Evolutionary conservation across 2,888 invertebrate genomes (phyloP).

Genomic region (Disparrhopalites patrizii): DNA sequence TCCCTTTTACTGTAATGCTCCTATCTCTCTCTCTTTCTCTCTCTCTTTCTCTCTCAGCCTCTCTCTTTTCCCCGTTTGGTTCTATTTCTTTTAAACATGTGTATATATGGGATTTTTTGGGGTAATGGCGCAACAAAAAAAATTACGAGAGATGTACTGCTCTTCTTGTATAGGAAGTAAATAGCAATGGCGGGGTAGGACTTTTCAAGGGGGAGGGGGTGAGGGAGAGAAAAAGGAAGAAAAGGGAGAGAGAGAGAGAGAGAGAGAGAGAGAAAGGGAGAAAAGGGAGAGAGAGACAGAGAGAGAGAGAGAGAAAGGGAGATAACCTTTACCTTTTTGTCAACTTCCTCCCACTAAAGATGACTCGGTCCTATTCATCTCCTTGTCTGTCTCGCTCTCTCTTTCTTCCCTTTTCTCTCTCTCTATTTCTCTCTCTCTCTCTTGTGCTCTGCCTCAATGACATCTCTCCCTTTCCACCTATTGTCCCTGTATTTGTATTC

Average conservation of each 20-base stretch:
- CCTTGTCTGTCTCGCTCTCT: no score
- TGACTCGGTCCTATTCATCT: constrained; percentile 3
- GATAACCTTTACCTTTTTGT: constrained; percentile 36
- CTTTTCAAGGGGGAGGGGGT: background rate
- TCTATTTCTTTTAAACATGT: background rate
- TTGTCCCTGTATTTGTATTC: constrained; percentile 27
- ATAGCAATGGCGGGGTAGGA: background rate
- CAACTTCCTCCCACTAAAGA: constrained; percentile 23
- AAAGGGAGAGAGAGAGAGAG: background rate
- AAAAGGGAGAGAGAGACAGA: background rate
- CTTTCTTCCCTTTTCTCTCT: constrained; percentile 26
- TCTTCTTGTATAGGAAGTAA: background rate
- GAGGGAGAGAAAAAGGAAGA: background rate
- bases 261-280: background rate
- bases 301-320: constrained; percentile 16
- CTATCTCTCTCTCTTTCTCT: background rate
- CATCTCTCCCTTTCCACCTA: constrained; percentile 29
- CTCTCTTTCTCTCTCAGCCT: no score
- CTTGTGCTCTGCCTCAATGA: constrained; percentile 26
- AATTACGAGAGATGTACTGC: background rate
- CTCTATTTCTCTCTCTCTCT: constrained; percentile 16
- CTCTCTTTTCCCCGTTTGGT: no score
- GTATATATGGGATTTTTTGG: background rate
- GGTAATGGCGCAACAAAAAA: background rate
- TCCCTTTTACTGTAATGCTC: constrained; percentile 19